Evolutionary conservation across 2,113 vertebrate species (phyloP), one percentile per base, ranked within the genome.

Genomic region (Riparia riparia): DNA sequence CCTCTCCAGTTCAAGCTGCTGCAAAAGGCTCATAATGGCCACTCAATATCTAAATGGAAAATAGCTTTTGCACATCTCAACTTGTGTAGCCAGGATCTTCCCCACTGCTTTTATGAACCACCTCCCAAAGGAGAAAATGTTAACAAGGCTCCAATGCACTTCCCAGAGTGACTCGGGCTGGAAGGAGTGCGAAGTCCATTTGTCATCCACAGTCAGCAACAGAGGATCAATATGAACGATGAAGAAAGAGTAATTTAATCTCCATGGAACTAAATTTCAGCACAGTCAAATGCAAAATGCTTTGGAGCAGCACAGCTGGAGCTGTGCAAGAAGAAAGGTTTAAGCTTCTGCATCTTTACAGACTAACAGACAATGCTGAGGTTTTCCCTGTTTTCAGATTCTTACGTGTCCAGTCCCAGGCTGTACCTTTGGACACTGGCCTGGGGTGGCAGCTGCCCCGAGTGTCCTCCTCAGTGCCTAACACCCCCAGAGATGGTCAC

Each of bases 141-240:
- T 86, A 84, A 68, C 68, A 58, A 89, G 79, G 65, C 77, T 44
- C 8, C n/a, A 45, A 1, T 1, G 13, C 53, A 80, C 74, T 44
- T 85, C 74, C 78, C 79, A 61, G 76, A 77, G 76, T 1, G 0
- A 87, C 39, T 21, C 1, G 10, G 71, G 79, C 56, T 86, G 68
- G 58, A 73, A 60, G 34, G 85, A 93, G 85, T 20, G 56, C 42
- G 51, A 86, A 94, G 82, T 86, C 85, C 85, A 93, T 94, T 88
- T 96, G 79, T 95, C 72, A 94, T 77, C 92, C 68, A 32, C 66
- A 83, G 92, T 47, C 60, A n/a, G 82, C 68, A 88, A 86, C 39
- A 63, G 4, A 12, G 42, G 39, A 97, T 93, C 70, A 7, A 91
- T 96, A 82, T 5, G 32, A 85, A 77, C 8, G 8, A 76, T 51